Conservation (phyloP, 2,113 vertebrate species). For the Melanerpes formicivorus region DNA sequence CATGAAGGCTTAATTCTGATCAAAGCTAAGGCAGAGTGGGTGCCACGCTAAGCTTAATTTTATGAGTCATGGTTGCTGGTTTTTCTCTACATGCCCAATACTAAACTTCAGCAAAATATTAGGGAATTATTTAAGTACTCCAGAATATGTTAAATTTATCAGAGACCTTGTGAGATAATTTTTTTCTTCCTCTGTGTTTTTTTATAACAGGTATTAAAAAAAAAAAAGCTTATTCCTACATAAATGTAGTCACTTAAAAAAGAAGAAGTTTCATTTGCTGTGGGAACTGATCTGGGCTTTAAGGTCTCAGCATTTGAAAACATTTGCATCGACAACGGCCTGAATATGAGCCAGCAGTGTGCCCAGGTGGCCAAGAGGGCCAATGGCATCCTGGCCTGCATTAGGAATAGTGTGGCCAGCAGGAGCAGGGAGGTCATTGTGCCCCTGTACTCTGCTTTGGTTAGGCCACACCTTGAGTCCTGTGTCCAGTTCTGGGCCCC, state of each 20-base stretch:
- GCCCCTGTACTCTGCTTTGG: no score
- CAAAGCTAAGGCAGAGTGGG: neutral
- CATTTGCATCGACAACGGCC: neutral
- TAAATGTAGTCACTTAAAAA: neutral
- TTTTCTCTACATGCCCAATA: neutral
- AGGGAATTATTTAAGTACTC: neutral
- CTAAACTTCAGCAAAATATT: neutral
- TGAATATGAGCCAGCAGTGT: no score
- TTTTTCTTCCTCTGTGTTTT: neutral
- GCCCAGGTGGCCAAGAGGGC: no score
- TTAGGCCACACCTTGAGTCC: no score
- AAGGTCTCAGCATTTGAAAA: neutral
- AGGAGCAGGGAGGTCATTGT: no score
- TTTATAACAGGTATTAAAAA: neutral
- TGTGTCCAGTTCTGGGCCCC: no score
- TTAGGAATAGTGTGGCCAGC: no score
- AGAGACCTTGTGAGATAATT: neutral
- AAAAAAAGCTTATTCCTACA: neutral
- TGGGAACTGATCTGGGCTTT: neutral
- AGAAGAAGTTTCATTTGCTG: neutral
- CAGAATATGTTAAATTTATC: neutral
- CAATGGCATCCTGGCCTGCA: no score
- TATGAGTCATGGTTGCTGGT: neutral
- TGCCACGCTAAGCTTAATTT: neutral
- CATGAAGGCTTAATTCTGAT: neutral